These are phyloP conservation scores for Cyprinodon variegatus DNA, from an alignment of 2,113 vertebrate genomes.

Conservation along the genomic window DNA sequence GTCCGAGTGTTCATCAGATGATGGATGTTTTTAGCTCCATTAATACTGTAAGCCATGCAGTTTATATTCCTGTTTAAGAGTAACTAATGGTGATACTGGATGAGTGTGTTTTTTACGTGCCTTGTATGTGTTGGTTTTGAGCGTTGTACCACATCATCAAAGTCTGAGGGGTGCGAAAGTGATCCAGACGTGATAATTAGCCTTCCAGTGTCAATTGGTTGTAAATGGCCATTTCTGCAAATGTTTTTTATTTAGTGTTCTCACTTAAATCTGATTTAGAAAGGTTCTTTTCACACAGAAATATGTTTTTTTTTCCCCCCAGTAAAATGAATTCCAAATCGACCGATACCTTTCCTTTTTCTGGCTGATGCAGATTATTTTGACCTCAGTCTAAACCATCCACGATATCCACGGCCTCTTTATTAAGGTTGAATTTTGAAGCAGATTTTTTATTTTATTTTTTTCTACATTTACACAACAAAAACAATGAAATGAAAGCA, in stretches of 20 bases:
- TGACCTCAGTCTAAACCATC: too few relatives aligned
- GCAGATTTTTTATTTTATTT: too few relatives aligned
- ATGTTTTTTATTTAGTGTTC: not conserved
- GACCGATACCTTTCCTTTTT: too few relatives aligned
- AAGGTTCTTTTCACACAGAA: too few relatives aligned
- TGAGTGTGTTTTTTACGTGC: constrained; percentile 19
- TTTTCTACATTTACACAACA: too few relatives aligned
- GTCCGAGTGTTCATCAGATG: constrained; percentile 53
- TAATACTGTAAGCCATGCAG: constrained; percentile 55
- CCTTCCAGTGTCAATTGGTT: constrained; percentile 11
- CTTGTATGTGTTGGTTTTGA: constrained; percentile 13
- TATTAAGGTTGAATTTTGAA: too few relatives aligned
- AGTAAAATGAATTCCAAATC: too few relatives aligned
- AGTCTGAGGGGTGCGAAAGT: constrained; percentile 30
- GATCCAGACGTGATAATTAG: constrained; percentile 37
- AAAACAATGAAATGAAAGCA: too few relatives aligned
- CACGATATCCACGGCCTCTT: too few relatives aligned
- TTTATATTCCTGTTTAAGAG: constrained; percentile 57
- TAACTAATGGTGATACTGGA: constrained; percentile 36
- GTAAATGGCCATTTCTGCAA: not conserved
- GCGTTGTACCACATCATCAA: constrained; percentile 43
- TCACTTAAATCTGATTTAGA: too few relatives aligned
- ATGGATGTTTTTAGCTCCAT: constrained; percentile 60
- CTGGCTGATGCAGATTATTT: too few relatives aligned
- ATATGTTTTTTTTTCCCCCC: too few relatives aligned